These are phyloP conservation scores for Tamandua tetradactyla DNA, from an alignment of 2,797 vertebrate species.

Conservation along the genomic window DNA sequence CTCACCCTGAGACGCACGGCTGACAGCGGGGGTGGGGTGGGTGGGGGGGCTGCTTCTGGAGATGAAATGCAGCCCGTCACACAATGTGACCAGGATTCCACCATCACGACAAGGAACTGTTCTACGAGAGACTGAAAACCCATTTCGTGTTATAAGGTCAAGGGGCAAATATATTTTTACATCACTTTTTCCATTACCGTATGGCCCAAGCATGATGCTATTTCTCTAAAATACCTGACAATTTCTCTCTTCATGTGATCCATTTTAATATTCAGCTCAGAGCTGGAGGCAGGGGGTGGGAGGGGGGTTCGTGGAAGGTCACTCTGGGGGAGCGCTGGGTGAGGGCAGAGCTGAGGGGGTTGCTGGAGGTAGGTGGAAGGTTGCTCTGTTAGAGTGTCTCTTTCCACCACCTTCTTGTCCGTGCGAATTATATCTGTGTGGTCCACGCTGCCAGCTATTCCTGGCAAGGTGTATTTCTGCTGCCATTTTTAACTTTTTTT, in stretches of 20 bases:
- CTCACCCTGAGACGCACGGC: too few species aligned
- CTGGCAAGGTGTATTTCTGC: background rate
- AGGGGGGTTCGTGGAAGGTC: background rate
- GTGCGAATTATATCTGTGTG: slow-evolving; percentile 19
- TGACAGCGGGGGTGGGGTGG: too few species aligned
- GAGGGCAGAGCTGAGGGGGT: background rate
- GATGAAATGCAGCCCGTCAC: too few species aligned
- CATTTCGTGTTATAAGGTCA: background rate
- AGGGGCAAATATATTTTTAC: background rate
- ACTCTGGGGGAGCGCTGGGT: background rate
- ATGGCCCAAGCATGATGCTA: background rate
- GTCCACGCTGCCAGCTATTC: background rate
- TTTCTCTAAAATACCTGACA: background rate
- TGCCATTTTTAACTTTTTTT: background rate
- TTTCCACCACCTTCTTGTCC: background rate
- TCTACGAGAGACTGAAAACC: background rate
- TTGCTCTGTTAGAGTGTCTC: slow-evolving; percentile 28
- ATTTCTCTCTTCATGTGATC: background rate
- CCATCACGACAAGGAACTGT: too few species aligned
- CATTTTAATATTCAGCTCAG: background rate
- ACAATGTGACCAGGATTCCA: background rate
- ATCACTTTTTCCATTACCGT: accelerated
- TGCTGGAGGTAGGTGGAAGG: background rate
- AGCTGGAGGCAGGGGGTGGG: background rate
- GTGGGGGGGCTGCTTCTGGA: too few species aligned